Conservation (phyloP, 2,888 invertebrate species). For the Spialia ferax region DNA sequence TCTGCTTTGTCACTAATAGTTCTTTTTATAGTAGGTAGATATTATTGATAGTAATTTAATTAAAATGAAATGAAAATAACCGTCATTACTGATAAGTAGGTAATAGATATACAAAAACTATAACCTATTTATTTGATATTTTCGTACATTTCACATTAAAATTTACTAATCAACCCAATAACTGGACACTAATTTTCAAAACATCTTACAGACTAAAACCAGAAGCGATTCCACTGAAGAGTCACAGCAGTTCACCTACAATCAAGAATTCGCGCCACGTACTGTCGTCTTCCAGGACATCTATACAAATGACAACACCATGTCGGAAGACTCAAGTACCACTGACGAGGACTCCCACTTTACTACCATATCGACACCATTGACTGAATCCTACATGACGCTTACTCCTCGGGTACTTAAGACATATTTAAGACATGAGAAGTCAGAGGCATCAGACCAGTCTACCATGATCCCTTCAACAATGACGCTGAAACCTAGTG, state of each 20-base stretch:
- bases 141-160: too few species aligned
- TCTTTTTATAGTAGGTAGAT: too few species aligned
- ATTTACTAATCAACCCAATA: too few species aligned
- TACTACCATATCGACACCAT: slow-evolving; percentile 47
- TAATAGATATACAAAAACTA: too few species aligned
- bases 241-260: slow-evolving; percentile 48
- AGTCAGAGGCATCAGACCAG: too few species aligned
- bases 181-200: not conserved
- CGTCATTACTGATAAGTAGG: too few species aligned
- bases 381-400: slow-evolving; percentile 54
- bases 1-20: too few species aligned
- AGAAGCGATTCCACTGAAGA: slow-evolving; percentile 57
- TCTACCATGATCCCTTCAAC: slow-evolving; percentile 20
- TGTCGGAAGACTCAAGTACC: slow-evolving; percentile 49
- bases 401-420: too few species aligned
- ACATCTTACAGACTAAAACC: slow-evolving; percentile 52
- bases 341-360: slow-evolving; percentile 52
- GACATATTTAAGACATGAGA: too few species aligned
- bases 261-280: slow-evolving; percentile 51
- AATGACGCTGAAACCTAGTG: slow-evolving; percentile 49
- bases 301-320: slow-evolving; percentile 52
- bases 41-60: too few species aligned
- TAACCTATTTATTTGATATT: too few species aligned
- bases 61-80: too few species aligned
- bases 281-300: slow-evolving; percentile 64